A percentile compares a stretch with the other conserved stretches of the same genome.
phyloP scores from a whole-genome alignment of 2,888 invertebrate species.

The Lissocephala sabroskyi region DNA sequence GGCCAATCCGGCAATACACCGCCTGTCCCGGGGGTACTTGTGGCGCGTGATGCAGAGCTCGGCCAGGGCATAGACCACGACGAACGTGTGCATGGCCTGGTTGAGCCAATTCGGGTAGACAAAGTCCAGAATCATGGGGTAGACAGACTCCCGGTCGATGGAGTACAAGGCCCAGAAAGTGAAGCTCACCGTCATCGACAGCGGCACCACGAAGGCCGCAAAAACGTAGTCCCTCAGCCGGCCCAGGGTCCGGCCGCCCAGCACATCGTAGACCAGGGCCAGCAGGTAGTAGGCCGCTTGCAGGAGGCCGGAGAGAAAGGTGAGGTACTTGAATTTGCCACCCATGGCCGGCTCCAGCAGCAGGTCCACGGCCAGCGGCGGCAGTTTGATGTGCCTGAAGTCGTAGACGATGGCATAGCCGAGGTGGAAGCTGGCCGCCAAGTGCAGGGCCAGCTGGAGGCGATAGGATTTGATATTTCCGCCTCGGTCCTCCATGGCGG shows the following conservation, averaged over 20 bases:
- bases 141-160: constrained; percentile 18
- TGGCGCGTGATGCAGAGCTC: constrained; percentile 19
- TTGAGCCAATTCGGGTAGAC: constrained; percentile 37
- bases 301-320: constrained; percentile 29
- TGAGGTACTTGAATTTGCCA: constrained; percentile 45
- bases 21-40: constrained; percentile 20
- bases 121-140: constrained; percentile 16
- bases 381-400: constrained; percentile 21
- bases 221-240: constrained; percentile 22
- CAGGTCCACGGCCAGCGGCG: constrained; percentile 14
- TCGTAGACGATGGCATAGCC: constrained; percentile 33
- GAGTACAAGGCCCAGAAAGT: constrained; percentile 35
- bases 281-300: constrained; percentile 27
- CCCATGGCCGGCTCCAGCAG: constrained; percentile 23
- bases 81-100: constrained; percentile 28
- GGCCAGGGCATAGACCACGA: constrained; percentile 20
- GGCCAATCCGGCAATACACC: constrained; percentile 9
- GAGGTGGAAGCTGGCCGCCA: constrained; percentile 18
- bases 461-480: too few relatives aligned
- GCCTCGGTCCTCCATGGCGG: not conserved
- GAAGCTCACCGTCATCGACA: constrained; percentile 22
- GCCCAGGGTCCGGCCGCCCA: not conserved
- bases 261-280: constrained; percentile 24
- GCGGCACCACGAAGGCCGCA: constrained; percentile 24
- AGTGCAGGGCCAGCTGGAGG: constrained; percentile 16